A percentile compares a stretch with the other conserved stretches of the same genome.
Conservation (phyloP, 1,140 invertebrate species). For the Matsumurasca onukii region DNA sequence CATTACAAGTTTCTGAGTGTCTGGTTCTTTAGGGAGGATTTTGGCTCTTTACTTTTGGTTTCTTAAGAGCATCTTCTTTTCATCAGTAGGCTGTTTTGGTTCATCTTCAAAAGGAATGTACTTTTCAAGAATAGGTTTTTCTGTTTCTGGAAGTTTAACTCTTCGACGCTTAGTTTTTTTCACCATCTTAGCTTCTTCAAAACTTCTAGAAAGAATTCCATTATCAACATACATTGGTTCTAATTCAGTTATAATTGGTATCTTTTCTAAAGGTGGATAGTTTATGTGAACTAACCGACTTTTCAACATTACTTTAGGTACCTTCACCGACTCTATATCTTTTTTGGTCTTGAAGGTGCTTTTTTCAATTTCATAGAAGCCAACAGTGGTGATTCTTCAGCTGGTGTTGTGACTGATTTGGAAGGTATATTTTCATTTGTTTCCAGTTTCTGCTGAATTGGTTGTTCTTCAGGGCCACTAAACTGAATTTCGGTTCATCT, state of each 20-base stretch:
- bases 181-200: constrained; percentile 63
- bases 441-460: constrained; percentile 41
- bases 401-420: constrained; percentile 50
- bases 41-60: constrained; percentile 43
- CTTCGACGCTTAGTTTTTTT: constrained; percentile 57
- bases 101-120: constrained; percentile 17
- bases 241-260: constrained; percentile 40
- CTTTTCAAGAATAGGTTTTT: constrained; percentile 23
- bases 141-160: constrained; percentile 48
- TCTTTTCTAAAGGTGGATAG: constrained; percentile 48
- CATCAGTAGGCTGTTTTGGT: constrained; percentile 37
- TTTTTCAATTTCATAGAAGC: constrained; percentile 65
- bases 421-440: constrained; percentile 50
- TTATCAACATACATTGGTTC: constrained; percentile 51
- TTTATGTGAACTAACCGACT: constrained; percentile 59
- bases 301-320: constrained; percentile 66
- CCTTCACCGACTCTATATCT: constrained; percentile 49
- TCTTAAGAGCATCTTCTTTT: constrained; percentile 31
- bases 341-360: constrained; percentile 50
- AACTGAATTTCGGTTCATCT: constrained; percentile 25
- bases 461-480: constrained; percentile 28
- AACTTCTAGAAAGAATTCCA: constrained; percentile 67
- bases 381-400: constrained; percentile 57
- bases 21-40: constrained; percentile 14
- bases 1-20: constrained; percentile 34